Percentiles rank a stretch among this genome's conserved stretches.
Conservation (phyloP, 2,113 vertebrate species). For the Phaethornis superciliosus region DNA sequence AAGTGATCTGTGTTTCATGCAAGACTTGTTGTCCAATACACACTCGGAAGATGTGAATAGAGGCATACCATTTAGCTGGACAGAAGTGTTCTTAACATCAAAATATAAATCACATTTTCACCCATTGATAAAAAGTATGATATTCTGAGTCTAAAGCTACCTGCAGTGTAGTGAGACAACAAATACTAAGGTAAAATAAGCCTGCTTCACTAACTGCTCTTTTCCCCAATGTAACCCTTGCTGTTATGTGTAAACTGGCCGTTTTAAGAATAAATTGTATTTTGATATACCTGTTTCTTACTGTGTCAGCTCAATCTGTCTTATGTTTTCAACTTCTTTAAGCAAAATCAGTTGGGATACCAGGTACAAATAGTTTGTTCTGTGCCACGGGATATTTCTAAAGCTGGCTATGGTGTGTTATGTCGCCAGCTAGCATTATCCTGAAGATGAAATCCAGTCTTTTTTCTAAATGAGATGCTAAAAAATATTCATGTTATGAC, state of each 20-base stretch:
- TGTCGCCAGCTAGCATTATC: not conserved
- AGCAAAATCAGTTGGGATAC: not conserved
- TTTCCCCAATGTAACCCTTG: constrained; percentile 29
- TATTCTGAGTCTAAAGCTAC: not conserved
- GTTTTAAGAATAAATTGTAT: constrained; percentile 74
- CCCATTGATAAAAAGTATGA: not conserved
- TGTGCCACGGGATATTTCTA: not conserved
- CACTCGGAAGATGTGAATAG: not conserved
- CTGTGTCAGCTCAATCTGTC: not conserved
- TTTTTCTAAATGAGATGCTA: not conserved
- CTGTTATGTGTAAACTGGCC: constrained; percentile 42
- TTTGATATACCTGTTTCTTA: constrained; percentile 62
- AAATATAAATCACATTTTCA: constrained; percentile 9
- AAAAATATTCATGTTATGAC: not conserved
- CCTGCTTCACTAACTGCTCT: constrained; percentile 18
- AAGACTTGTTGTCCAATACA: not conserved
- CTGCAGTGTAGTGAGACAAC: not conserved
- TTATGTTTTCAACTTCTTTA: not conserved
- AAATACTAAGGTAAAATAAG: constrained; percentile 2
- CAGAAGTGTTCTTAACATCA: constrained; percentile 5
- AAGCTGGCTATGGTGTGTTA: not conserved
- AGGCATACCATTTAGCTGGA: not conserved
- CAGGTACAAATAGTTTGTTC: not conserved
- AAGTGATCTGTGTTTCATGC: not conserved
- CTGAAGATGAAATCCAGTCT: not conserved